Conservation (phyloP, 2,888 invertebrate species). For the Drosophila aldrichi region DNA sequence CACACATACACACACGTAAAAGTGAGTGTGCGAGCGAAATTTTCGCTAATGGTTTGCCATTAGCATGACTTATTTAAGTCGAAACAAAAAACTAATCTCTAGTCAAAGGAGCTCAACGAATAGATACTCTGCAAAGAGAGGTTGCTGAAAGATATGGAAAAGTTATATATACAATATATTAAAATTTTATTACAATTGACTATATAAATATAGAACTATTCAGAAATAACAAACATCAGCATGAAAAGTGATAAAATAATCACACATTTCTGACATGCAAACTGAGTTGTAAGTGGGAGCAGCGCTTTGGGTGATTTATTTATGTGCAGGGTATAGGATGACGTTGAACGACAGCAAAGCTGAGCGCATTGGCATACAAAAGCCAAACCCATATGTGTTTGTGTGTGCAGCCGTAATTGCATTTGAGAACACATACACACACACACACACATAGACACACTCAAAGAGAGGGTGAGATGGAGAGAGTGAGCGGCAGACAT, state of each 20-base stretch:
- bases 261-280: not conserved
- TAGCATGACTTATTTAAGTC: conserved; percentile 79
- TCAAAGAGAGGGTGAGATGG: conserved; percentile 6
- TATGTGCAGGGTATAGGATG: conserved; percentile 23
- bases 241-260: no score
- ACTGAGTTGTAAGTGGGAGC: not conserved
- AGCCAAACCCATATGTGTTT: conserved; percentile 36
- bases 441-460: not conserved
- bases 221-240: no score
- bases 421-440: conserved; percentile 46
- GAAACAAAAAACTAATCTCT: conserved; percentile 36
- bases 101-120: not conserved
- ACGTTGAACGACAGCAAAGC: conserved; percentile 43
- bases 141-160: not conserved
- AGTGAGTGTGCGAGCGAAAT: conserved; percentile 49
- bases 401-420: conserved; percentile 64
- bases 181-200: no score
- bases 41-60: conserved; percentile 78
- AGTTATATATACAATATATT: no score
- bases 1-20: conserved; percentile 5
- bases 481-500: conserved; percentile 49
- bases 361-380: conserved; percentile 63
- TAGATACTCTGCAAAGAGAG: conserved; percentile 9
- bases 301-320: not conserved
- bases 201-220: no score